Percentiles rank a stretch among this genome's conserved stretches.
These are phyloP conservation scores for Ceryle rudis DNA, from an alignment of 2,797 vertebrate genomes.

Conservation along the genomic window DNA sequence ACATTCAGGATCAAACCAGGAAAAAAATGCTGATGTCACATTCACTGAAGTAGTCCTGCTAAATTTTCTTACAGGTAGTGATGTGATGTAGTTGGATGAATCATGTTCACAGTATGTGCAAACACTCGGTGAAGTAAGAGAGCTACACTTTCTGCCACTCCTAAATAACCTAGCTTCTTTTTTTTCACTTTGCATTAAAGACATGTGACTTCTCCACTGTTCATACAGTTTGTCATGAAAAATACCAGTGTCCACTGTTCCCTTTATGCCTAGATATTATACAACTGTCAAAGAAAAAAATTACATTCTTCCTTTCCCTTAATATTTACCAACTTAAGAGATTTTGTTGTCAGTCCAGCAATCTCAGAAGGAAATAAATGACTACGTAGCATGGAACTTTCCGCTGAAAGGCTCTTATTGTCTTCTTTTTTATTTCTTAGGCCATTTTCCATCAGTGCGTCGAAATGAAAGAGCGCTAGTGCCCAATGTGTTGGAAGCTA, in stretches of 20 bases:
- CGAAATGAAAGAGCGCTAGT: background rate
- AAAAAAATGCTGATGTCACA: background rate
- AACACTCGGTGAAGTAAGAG: background rate
- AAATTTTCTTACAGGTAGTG: background rate
- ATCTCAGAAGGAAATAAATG: conserved; percentile 38
- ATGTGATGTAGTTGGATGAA: background rate
- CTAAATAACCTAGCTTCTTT: background rate
- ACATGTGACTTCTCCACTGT: conserved; percentile 2
- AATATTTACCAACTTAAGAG: conserved; percentile 55
- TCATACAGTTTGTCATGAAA: conserved; percentile 15
- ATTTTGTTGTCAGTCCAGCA: conserved; percentile 24
- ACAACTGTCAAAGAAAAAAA: conserved; percentile 41
- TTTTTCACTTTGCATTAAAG: background rate
- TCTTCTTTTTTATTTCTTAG: conserved; percentile 20
- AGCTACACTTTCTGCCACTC: background rate
- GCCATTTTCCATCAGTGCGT: background rate
- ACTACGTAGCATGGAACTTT: background rate
- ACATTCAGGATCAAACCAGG: background rate
- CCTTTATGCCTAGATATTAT: conserved; percentile 17
- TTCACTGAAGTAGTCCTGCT: background rate
- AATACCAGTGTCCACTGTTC: conserved; percentile 24
- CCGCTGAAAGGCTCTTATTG: background rate
- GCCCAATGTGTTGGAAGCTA: background rate
- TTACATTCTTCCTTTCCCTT: conserved; percentile 15
- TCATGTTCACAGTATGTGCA: background rate